Evolutionary conservation across 1,140 invertebrate species (phyloP), one percentile per base, ranked within the genome.

Genomic region (Zaprionus ghesquierei): DNA sequence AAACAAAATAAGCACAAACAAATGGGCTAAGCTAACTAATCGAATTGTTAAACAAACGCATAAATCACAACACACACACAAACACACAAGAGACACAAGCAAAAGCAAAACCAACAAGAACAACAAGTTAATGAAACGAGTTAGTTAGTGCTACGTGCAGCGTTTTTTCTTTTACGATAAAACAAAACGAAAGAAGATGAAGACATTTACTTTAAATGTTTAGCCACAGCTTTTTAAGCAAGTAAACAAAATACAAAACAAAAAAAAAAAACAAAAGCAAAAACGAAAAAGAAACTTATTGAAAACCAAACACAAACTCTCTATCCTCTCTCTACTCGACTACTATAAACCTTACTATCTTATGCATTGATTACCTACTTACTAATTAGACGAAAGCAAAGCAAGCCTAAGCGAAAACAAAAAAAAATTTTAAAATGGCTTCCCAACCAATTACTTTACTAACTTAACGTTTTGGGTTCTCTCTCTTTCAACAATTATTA

Each of bases 141-240:
- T 87, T 89, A 79, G 79, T 84, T 84, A 87, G 79, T 89, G 82
- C 79, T 77, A 80, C 56, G 71, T 87, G 54, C 68, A 70, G 50
- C 60, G 69, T 62, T 72, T 89, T 72, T 68, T 63, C 84, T 82
- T 87, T 87, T 79, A 74, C 84, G 53, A 66, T 15, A 56, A 56
- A 60, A 31, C 22, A 31, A 41, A 29, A 27, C 15, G 27, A 22
- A 15, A 38, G 22, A 46, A 46, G 9, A 55, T n/a, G 73, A 74
- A 84, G 85, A 89, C 84, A 87, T 87, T 87, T 87, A 87, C 84
- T 87, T 87, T 87, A 87, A 86, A 82, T 87, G 84, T 89, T 84
- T 79, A 89, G 82, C 84, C 62, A 72, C 82, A 82, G 82, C 82
- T 87, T 86, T 68, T 87, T 70, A 89, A 78, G 72, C 77, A 56